phyloP scores from a whole-genome alignment of 2,888 invertebrate species.

The Sipha maydis region DNA sequence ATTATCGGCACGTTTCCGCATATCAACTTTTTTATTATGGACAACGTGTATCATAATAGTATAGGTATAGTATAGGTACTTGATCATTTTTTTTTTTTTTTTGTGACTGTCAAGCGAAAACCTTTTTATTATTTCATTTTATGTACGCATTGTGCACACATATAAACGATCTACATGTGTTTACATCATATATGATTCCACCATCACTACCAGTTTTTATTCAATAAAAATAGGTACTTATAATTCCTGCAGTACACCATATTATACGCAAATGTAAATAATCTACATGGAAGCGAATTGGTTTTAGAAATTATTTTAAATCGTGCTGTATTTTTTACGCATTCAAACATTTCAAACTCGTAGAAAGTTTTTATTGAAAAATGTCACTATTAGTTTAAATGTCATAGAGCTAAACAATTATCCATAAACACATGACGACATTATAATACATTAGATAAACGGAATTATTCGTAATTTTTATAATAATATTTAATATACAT shows the following conservation, averaged over 20 bases:
- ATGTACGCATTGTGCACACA: neutral
- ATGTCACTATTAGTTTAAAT: neutral
- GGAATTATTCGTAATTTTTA: too few relatives aligned
- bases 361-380: neutral
- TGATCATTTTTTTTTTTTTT: neutral
- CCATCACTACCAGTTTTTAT: too few relatives aligned
- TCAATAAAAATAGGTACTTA: too few relatives aligned
- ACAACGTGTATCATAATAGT: neutral
- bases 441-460: too few relatives aligned
- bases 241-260: too few relatives aligned
- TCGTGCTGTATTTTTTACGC: neutral
- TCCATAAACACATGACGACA: too few relatives aligned
- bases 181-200: too few relatives aligned
- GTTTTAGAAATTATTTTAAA: neutral
- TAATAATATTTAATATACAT: too few relatives aligned
- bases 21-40: neutral
- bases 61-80: neutral
- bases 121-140: neutral
- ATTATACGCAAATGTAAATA: neutral
- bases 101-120: neutral
- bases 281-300: neutral
- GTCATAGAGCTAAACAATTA: too few relatives aligned
- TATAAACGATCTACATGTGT: neutral
- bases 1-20: constrained; percentile 32
- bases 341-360: neutral